Evolutionary conservation across 2,113 vertebrate genomes (phyloP), one percentile per base, ranked within the genome.

Genomic region (Fulica atra): DNA sequence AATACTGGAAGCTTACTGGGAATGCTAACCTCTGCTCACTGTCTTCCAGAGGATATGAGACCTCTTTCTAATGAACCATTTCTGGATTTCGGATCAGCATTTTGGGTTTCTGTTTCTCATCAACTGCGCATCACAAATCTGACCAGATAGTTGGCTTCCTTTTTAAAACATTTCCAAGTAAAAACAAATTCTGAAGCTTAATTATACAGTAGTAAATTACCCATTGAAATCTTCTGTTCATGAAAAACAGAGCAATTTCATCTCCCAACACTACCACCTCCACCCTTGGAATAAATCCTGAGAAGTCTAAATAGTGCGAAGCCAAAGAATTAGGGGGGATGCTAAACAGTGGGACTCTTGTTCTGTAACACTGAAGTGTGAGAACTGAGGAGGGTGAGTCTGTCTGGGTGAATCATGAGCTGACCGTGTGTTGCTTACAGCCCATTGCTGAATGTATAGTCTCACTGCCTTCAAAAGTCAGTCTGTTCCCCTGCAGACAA

Each of bases 91-190:
- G 82, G 94, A 59, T 59, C 76, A 25, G 51, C 5, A 1, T 68
- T 70, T 76, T 61, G 53, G n/a, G n/a, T 38, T 79, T 73, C 86
- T 92, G 89, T 40, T 91, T 86, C 83, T 90, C 89, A 90, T 59
- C 91, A 59, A 28, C 53, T 26, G 77, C 1, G 4, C 85, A 65
- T 93, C 93, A 80, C 88, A 54, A 78, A 90, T 79, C 65, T 9
- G 56, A 88, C 89, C 79, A 57, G 79, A 85, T 85, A 77, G 19
- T 53, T 76, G 80, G 38, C 72, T 88, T 82, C 80, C 83, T 81
- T 74, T 74, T 66, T 2, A 60, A 92, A 91, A 59, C 53, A 26
- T 80, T 80, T 85, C 71, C 12, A 91, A 95, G 88, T 63, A 29
- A 93, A 91, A 93, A 71, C 84, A 25, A 76, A 82, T 82, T 66